Base-by-base conservation (phyloP, 2,888 invertebrate genomes). In the Drosophila barbarae region DNA sequence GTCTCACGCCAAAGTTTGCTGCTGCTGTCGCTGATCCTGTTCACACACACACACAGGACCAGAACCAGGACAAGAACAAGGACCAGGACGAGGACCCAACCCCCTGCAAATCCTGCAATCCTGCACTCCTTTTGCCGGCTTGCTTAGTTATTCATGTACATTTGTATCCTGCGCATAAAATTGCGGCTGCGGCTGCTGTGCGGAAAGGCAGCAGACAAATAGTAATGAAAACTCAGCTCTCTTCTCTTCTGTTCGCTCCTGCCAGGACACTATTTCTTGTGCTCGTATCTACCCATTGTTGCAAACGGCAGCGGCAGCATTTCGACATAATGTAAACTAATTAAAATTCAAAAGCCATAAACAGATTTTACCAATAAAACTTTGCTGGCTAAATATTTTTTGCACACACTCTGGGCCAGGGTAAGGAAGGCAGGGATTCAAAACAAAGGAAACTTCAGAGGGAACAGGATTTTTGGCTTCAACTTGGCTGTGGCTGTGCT, bases 321-420 rank as follows among this genome's bases (percentile, higher is more conserved):
- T 85, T 83, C 85, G 84, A 82, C 79, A 79, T 84, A 85, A 84
- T 84, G 82, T 80, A 88, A 87, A 88, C 87, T 87, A 87, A 87
- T 87, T 87, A 87, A 87, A 87, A 87, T 87, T 87, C 87, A 88
- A 87, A 87, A 87, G 80, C 88, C 86, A 88, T 87, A 87, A 88
- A 88, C 86, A 87, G 86, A 87, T 87, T 87, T 87, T 86, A 75
- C 87, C 87, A 87, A 87, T 87, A 86, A 88, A 88, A 88, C 87
- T 88, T 87, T 87, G 86, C 86, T 74, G 76, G 78, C 87, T 84
- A 77, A 86, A 86, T 80, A 86, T 81, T 76, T 79, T 79, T 75
- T 77, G 69, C 52, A 73, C 57, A 74, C 67, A 42, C 60, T 15
- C 60, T 34, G n/a, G 23, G 23, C 15, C 23, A 23, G 26, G n/a